phyloP scores from a whole-genome alignment of 2,797 vertebrate species.

The Pangasius larnaudii region DNA sequence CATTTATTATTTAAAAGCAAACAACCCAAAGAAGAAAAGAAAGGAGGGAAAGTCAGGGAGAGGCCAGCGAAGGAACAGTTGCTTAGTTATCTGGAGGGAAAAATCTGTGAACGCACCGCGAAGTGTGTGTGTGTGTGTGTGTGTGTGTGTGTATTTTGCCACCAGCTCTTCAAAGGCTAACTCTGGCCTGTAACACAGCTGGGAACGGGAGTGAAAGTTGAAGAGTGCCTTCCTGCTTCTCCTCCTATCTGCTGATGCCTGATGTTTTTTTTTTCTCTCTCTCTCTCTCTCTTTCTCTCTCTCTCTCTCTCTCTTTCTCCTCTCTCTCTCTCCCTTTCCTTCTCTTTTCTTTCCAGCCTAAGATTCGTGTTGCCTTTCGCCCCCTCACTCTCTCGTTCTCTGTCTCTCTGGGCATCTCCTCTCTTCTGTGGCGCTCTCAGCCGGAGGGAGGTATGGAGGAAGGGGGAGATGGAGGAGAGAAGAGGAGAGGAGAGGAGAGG shows the following conservation, averaged over 20 bases:
- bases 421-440: slow-evolving; percentile 75
- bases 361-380: slow-evolving; percentile 58
- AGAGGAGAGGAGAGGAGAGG: slow-evolving; percentile 43
- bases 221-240: slow-evolving; percentile 72
- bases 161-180: slow-evolving; percentile 79
- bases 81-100: slow-evolving; percentile 58
- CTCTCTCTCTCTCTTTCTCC: slow-evolving; percentile 38
- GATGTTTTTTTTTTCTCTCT: slow-evolving; percentile 56
- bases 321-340: slow-evolving; percentile 36
- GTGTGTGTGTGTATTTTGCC: slow-evolving; percentile 58
- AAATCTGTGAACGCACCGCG: slow-evolving; percentile 45
- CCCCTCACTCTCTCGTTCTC: slow-evolving; percentile 65
- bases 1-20: slow-evolving; percentile 63
- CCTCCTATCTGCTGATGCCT: slow-evolving; percentile 64
- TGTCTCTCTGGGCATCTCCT: slow-evolving; percentile 75
- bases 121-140: slow-evolving; percentile 36
- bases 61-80: slow-evolving; percentile 62
- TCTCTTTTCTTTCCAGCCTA: slow-evolving; percentile 57
- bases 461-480: slow-evolving; percentile 38
- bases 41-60: slow-evolving; percentile 55
- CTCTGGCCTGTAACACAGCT: slow-evolving; percentile 77
- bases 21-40: slow-evolving; percentile 45
- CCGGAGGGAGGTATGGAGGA: slow-evolving; percentile 57
- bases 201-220: slow-evolving; percentile 78
- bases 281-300: slow-evolving; percentile 53